Evolutionary conservation across 53 echinoderm and acorn worm genomes (phyloP), one percentile per base, ranked within the genome.

Genomic region (Stichopus horrens): DNA sequence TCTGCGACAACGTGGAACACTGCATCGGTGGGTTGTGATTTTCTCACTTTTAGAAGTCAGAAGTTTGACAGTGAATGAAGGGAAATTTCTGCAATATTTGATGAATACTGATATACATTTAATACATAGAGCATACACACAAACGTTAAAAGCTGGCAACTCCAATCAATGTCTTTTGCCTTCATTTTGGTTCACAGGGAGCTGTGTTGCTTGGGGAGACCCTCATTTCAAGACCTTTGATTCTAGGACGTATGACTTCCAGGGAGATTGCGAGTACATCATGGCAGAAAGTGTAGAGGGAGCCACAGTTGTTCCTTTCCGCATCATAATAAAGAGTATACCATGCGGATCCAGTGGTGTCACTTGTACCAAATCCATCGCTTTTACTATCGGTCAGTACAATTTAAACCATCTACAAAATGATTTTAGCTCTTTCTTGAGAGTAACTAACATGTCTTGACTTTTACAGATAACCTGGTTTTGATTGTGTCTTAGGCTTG

Each of bases 221-320:
- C 89, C 89, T 9, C 84, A 84, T 84, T 84, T 21, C 84, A 7
- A 7, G 84, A 71, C 71, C 19, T 71, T 71, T 71, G 71, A 71
- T 18, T n/a, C 18, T 5, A 20, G 18, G n/a, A 71, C 18, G n/a
- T 71, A 71, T 18, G 18, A 71, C 71, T 97, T 95, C 90, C 95
- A 95, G 65, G 97, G 97, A 8, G 97, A 93, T 55, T 97, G 97
- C 56, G 97, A 97, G 76, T 97, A 97, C 53, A 93, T 95, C 52
- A 57, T 97, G 18, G 92, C 92, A 11, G 91, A 93, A 58, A 93
- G 87, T 66, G 88, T 89, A 51, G 74, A 73, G 21, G 90, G 90
- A 4, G 85, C 90, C n/a, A 57, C 89, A 10, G 86, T 60, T 8
- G 73, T 91, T 16, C 90, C 90, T 52, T 98, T 98, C 88, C 92